A percentile compares a stretch with the other conserved stretches of the same genome.
Evolutionary conservation across 37 sponge, comb jelly and placozoan species (phyloP).

Genomic region (Eunapius fragilis): DNA sequence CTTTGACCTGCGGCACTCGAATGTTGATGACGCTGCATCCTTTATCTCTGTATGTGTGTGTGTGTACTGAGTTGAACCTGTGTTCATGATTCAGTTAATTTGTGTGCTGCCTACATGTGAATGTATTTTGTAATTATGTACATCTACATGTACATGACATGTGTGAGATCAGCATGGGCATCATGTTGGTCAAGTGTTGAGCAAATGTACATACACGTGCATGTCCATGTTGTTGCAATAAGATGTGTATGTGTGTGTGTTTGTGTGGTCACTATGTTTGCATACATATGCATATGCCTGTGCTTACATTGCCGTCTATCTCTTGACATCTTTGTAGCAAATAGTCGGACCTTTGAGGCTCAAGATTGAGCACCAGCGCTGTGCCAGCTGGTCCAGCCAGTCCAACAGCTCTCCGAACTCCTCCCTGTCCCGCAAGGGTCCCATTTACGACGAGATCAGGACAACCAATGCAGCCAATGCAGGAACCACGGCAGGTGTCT

Average conservation of each 20-base stretch:
- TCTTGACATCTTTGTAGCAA: conserved; percentile 32
- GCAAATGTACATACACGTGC: too few relatives aligned
- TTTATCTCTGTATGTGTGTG: conserved; percentile 47
- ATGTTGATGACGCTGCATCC: conserved; percentile 65
- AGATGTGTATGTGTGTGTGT: background rate
- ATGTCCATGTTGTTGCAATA: background rate
- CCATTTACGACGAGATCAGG: conserved; percentile 38
- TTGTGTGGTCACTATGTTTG: too few relatives aligned
- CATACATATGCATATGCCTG: background rate
- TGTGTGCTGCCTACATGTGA: background rate
- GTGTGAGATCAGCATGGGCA: background rate
- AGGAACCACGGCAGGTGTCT: conserved; percentile 35
- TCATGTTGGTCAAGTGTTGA: background rate
- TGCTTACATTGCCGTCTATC: too few relatives aligned
- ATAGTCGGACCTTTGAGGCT: conserved; percentile 28
- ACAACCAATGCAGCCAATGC: background rate
- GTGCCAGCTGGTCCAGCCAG: conserved; percentile 7
- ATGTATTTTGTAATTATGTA: conserved; percentile 6
- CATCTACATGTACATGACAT: background rate
- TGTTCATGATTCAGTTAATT: too few relatives aligned
- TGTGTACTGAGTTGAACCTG: background rate
- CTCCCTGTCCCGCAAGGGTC: conserved; percentile 1
- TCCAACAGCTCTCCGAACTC: conserved; percentile 19
- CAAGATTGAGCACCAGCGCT: background rate
- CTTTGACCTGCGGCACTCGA: conserved; percentile 55